Base-by-base conservation (phyloP, 2,888 invertebrate species). In the Eupithecia tripunctaria region DNA sequence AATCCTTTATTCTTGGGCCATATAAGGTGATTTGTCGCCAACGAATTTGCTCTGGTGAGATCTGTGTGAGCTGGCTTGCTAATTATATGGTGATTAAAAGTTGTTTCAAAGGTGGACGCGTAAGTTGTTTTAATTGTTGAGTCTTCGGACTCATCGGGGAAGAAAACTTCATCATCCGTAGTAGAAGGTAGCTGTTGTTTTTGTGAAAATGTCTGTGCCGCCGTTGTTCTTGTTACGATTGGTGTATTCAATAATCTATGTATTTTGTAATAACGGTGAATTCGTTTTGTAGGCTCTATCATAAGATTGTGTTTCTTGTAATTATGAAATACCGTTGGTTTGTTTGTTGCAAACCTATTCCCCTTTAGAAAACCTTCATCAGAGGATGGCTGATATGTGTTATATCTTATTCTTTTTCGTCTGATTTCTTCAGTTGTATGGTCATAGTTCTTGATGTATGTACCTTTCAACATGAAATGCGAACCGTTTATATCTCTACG, bases 361-460 rank as follows among this genome's bases (percentile, higher is more conserved):
- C 68, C 70, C 67, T 65, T 51, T 75, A 85, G 84, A 14, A 85
- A 59, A 65, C 88, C 85, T 70, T 87, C 86, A 63, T 81, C 79
- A n/a, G 81, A 78, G 5, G 80, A 80, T 21, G 90, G 87, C 78
- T 84, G 82, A 68, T 88, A 90, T 12, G 89, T 89, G 76, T 90
- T 91, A 71, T 90, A 90, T 76, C 79, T 87, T 66, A 86, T 80
- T 29, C 72, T 79, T 70, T 79, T 82, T 25, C 21, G 41, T 67
- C 29, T 71, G 5, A 59, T 15, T 64, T 27, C 5, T 18, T 56
- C 36, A 64, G 63, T 64, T 27, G 69, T 43, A 21, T 43, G n/a
- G 12, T 15, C 27, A 63, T n/a, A n/a, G 32, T 10, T 63, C n/a
- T 32, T 36, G 0, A 18, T 10, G 12, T 36, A 6, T n/a, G 62